Conservation (phyloP, 2,113 vertebrate genomes). For the Anolis sagrei region DNA sequence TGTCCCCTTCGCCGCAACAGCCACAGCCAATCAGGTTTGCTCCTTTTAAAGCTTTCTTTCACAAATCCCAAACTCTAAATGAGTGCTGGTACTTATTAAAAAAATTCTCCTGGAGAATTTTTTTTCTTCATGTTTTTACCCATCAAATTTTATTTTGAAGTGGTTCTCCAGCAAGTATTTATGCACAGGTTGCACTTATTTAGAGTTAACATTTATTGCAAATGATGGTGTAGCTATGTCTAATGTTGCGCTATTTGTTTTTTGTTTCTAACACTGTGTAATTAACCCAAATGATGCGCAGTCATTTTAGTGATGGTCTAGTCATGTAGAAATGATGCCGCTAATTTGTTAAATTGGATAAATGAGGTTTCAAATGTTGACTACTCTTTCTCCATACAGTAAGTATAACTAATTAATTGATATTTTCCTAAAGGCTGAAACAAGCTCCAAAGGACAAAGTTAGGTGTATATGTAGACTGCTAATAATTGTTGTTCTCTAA, state of each 20-base stretch:
- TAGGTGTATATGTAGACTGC: background rate
- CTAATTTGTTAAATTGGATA: conserved; percentile 59
- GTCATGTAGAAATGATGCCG: conserved; percentile 51
- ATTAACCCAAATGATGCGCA: conserved; percentile 78
- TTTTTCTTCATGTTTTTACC: conserved; percentile 82
- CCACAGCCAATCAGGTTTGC: conserved; percentile 99
- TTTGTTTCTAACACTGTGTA: conserved; percentile 80
- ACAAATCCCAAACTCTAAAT: conserved; percentile 98
- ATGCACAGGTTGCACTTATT: conserved; percentile 92
- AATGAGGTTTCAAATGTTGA: conserved; percentile 44
- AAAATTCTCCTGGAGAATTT: conserved; percentile 86
- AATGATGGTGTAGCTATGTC: conserved; percentile 89
- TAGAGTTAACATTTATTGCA: conserved; percentile 96
- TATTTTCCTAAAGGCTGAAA: conserved; percentile 43
- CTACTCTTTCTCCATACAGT: conserved; percentile 26
- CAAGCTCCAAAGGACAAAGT: conserved; percentile 17
- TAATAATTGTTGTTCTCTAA: background rate
- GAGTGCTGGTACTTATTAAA: conserved; percentile 87
- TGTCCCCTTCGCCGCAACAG: conserved; percentile 99
- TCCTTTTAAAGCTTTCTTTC: conserved; percentile 99
- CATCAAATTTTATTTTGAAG: conserved; percentile 85
- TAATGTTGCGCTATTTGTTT: conserved; percentile 93
- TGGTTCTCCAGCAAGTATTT: conserved; percentile 82
- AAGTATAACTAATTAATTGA: conserved; percentile 42
- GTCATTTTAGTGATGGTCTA: conserved; percentile 66